Conservation (phyloP, 2,888 invertebrate species). For the Anagyrus pseudococci region DNA sequence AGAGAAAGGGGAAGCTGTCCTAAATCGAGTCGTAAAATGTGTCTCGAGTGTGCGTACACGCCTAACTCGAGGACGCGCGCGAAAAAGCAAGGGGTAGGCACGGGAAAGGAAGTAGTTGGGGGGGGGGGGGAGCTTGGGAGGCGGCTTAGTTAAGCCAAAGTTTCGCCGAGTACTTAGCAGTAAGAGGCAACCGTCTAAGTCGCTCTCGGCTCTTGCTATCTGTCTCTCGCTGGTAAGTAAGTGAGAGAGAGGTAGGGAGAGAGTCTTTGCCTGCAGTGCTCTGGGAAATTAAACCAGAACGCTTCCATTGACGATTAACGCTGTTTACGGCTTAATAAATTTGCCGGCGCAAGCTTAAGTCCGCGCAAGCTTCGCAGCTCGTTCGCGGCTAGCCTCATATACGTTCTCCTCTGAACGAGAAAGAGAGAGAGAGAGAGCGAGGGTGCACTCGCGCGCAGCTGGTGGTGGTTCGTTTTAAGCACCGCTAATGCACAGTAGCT, state of each 20-base stretch:
- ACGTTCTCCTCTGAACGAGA: too few relatives aligned
- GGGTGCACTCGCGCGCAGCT: neutral
- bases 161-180: conserved; percentile 8
- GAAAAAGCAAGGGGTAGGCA: neutral
- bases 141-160: neutral
- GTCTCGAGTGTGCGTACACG: too few relatives aligned
- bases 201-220: neutral
- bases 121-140: neutral
- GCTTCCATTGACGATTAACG: conserved; percentile 25
- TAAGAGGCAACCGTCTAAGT: neutral
- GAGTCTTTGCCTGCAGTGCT: too few relatives aligned
- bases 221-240: neutral
- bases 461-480: neutral
- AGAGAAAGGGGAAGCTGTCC: too few relatives aligned
- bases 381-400: neutral
- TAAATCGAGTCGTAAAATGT: too few relatives aligned
- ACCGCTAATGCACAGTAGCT: neutral
- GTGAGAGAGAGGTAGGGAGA: too few relatives aligned
- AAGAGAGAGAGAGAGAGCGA: too few relatives aligned
- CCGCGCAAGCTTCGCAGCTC: neutral
- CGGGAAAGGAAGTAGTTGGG: neutral
- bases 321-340: conserved; percentile 23
- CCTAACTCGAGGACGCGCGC: neutral
- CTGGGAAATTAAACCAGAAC: too few relatives aligned
- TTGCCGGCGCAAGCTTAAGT: neutral